Conservation (phyloP, 2,797 vertebrate genomes). For the Sebastolobus alascanus region DNA sequence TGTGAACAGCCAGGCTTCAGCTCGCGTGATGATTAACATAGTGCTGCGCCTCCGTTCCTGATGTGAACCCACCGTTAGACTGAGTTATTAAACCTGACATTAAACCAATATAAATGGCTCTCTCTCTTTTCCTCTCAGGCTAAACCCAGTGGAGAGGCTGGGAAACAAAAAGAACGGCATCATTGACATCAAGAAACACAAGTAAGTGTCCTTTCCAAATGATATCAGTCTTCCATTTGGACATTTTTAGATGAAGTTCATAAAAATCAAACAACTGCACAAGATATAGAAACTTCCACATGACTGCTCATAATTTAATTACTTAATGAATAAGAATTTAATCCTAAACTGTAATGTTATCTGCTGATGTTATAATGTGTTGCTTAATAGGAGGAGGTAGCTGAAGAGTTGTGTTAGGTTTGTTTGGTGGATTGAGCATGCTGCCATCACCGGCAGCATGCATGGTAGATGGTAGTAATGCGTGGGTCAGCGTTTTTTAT, state of each 20-base stretch:
- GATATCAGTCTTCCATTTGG: background rate
- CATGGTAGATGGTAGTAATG: too few relatives aligned
- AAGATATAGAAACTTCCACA: background rate
- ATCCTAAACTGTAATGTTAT: background rate
- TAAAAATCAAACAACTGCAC: background rate
- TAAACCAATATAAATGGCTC: background rate
- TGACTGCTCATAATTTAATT: background rate
- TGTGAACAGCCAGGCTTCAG: too few relatives aligned
- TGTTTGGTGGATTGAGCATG: background rate
- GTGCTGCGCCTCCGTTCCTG: too few relatives aligned
- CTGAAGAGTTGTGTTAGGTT: background rate
- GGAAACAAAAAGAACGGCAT: slow-evolving; percentile 89
- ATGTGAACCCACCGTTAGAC: too few relatives aligned
- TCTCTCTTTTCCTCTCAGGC: slow-evolving; percentile 59
- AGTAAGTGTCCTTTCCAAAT: slow-evolving; percentile 70
- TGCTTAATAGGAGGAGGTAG: background rate
- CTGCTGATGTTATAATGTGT: background rate
- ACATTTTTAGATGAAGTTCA: background rate
- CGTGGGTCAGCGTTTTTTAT: too few relatives aligned
- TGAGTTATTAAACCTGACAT: background rate
- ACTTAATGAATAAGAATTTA: background rate
- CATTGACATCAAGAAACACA: slow-evolving; percentile 88
- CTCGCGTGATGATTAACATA: too few relatives aligned
- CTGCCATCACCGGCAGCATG: too few relatives aligned
- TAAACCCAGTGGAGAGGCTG: slow-evolving; percentile 85